Evolutionary conservation across 92 coral and sea anemone genomes (phyloP), one percentile per base, ranked within the genome.

Genomic region (Palythoa grandiflora): DNA sequence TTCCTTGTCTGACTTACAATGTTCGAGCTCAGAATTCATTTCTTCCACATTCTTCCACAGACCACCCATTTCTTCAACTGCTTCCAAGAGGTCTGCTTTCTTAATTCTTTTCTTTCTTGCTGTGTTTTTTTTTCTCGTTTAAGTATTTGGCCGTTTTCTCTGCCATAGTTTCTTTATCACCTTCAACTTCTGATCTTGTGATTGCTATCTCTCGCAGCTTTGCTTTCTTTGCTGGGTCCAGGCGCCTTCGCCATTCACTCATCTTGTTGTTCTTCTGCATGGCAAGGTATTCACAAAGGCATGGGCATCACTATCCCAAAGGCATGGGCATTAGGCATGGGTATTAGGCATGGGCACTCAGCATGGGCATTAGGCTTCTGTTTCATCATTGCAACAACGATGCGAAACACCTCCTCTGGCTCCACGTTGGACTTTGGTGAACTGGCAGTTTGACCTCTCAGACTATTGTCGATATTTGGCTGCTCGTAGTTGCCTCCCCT

Each of bases 31-130:
- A 5, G 78, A 14, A 66, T 6, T 40, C 0, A 57, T 13, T 10
- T 68, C 55, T 28, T 78, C 83, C 1, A 1, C 3, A 54, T 1
- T 78, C 19, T 54, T 53, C 68, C 48, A 78, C 9, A 53, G 21
- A 37, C 83, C 83, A 53, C 83, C 83, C 70, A 78, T 78, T 20
- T 78, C 83, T 54, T 78, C 83, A 6, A 78, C 50, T 54, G 68
- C 70, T 28, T 78, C 66, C 47, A 19, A 21, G 47, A 77, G 50
- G 28, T 3, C 83, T 28, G 70, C 68, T 14, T 78, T 78, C 50
- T 28, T 28, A 28, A 28, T 28, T 28, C 28, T 28, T 28, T 0
- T 28, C 28, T 28, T 28, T 28, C 28, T 78, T 53, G 83, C 83
- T 3, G 1, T 57, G 0, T 14, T 14, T 51, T 78, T 78, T 65